Conservation (phyloP, 2,113 vertebrate genomes). For the Istiophorus platypterus region DNA sequence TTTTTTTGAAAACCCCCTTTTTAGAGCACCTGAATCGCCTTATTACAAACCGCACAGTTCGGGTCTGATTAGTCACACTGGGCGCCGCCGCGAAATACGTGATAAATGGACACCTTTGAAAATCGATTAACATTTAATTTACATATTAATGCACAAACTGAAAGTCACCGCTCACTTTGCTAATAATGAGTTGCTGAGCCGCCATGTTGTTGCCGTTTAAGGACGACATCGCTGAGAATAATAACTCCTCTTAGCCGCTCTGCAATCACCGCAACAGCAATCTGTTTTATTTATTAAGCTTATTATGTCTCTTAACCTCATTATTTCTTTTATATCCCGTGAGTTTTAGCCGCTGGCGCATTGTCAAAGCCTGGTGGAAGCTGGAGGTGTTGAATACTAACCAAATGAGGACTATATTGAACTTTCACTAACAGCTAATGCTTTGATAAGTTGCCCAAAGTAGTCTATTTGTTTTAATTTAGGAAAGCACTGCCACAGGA, state of each 20-base stretch:
- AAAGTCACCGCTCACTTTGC: conserved; percentile 40
- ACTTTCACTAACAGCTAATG: too few species aligned
- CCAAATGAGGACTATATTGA: too few species aligned
- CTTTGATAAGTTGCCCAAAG: too few species aligned
- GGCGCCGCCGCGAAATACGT: conserved; percentile 50
- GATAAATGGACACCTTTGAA: conserved; percentile 59
- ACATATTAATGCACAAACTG: conserved; percentile 66
- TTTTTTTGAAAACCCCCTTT: too few species aligned
- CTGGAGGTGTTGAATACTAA: not conserved
- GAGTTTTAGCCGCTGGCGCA: too few species aligned
- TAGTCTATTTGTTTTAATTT: too few species aligned
- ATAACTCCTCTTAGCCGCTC: conserved; percentile 28
- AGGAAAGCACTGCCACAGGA: too few species aligned
- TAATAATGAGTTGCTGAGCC: conserved; percentile 48
- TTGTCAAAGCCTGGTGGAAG: not conserved
- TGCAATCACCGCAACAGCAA: conserved; percentile 21
- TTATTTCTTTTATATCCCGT: too few species aligned
- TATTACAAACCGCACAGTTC: conserved; percentile 33
- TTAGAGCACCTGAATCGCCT: conserved; percentile 44
- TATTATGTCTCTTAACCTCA: not conserved
- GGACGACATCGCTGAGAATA: conserved; percentile 24
- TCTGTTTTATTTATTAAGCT: conserved; percentile 39
- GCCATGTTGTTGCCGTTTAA: conserved; percentile 28
- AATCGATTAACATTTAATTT: conserved; percentile 74
- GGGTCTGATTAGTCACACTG: conserved; percentile 50